Conservation (phyloP, 2,888 invertebrate species). For the Parnassius orleans region DNA sequence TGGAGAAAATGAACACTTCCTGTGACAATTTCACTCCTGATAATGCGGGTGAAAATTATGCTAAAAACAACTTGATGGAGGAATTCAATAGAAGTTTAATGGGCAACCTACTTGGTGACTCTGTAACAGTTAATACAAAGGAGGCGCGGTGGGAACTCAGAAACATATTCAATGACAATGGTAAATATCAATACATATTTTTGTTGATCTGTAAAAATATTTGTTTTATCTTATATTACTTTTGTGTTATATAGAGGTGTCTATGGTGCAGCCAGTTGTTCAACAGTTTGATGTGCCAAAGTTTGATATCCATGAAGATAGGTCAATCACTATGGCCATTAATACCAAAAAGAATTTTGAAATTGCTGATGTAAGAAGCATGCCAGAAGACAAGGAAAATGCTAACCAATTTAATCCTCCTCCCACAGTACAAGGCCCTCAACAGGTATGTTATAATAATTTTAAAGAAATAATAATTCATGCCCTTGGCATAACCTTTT, state of each 20-base stretch:
- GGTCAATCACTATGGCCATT: constrained; percentile 72
- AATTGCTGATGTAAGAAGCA: constrained; percentile 42
- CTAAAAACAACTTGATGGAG: constrained; percentile 69
- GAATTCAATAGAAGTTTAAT: constrained; percentile 74
- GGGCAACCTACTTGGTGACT: constrained; percentile 76
- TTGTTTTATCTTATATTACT: not conserved
- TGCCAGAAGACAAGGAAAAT: constrained; percentile 69
- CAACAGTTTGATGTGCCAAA: constrained; percentile 70
- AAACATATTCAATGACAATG: constrained; percentile 81
- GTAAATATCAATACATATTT: constrained; percentile 40
- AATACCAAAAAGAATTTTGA: constrained; percentile 66
- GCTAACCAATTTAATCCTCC: constrained; percentile 58
- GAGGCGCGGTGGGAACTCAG: constrained; percentile 85
- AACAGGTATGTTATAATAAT: constrained; percentile 48
- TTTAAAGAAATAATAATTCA: no score
- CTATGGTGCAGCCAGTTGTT: constrained; percentile 66
- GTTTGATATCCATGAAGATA: constrained; percentile 76
- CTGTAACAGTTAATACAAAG: constrained; percentile 84
- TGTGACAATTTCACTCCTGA: constrained; percentile 49
- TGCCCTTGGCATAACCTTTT: no score
- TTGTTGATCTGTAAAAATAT: not conserved
- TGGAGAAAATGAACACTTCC: constrained; percentile 40
- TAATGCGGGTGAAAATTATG: constrained; percentile 52
- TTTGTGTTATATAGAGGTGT: constrained; percentile 49
- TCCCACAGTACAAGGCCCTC: constrained; percentile 38